phyloP scores from a whole-genome alignment of 2,888 invertebrate species.

The Synergus itoensis region DNA sequence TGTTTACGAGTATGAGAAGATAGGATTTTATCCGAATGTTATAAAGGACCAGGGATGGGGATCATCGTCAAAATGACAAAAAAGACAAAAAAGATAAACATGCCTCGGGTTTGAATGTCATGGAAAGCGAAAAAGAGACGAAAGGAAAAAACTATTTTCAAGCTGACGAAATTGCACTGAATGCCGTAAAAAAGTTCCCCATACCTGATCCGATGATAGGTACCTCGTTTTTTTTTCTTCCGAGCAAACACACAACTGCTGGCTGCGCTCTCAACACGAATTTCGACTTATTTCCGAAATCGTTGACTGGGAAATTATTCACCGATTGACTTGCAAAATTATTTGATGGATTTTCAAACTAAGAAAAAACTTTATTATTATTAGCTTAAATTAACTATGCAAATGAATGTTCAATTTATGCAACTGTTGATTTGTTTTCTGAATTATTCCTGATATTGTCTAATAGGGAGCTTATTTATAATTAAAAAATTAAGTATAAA shows the following conservation, averaged over 20 bases:
- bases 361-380: neutral
- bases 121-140: neutral
- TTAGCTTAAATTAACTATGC: neutral
- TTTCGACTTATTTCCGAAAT: slow-evolving; percentile 35
- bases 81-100: slow-evolving; percentile 1
- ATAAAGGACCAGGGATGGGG: slow-evolving; percentile 13
- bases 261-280: slow-evolving; percentile 18
- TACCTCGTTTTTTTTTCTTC: slow-evolving; percentile 25
- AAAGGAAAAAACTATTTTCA: slow-evolving; percentile 24
- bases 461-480: neutral
- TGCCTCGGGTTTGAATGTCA: neutral
- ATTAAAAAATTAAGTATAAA: neutral
- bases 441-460: no score
- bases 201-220: slow-evolving; percentile 19
- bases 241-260: slow-evolving; percentile 27
- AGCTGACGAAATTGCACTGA: slow-evolving; percentile 29
- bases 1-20: slow-evolving; percentile 19
- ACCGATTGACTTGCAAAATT: neutral
- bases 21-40: slow-evolving; percentile 31
- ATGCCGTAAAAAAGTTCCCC: slow-evolving; percentile 23
- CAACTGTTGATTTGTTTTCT: no score
- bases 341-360: neutral
- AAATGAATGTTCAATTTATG: neutral
- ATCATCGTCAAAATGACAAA: neutral
- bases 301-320: slow-evolving; percentile 6